Conservation (phyloP, 2,113 vertebrate genomes). For the Osmerus mordax region DNA sequence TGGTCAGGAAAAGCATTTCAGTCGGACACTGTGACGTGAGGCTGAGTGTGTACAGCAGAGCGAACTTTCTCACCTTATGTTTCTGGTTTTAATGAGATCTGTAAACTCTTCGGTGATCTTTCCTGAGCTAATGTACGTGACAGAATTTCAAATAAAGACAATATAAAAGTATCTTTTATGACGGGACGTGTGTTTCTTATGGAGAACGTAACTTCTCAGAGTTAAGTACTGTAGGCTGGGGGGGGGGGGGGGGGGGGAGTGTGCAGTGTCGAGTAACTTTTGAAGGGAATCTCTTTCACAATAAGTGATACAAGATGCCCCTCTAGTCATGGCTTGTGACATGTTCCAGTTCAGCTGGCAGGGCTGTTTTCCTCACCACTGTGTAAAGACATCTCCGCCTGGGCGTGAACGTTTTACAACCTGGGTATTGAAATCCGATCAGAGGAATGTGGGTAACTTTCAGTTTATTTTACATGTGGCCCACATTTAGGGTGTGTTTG, state of each 20-base stretch:
- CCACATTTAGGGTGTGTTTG: not conserved
- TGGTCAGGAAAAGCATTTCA: not conserved
- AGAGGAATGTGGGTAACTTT: not conserved
- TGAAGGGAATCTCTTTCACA: not conserved
- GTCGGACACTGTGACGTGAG: slow-evolving; percentile 18
- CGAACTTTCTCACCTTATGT: not conserved
- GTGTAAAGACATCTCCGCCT: not conserved
- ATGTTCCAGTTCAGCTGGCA: too few relatives aligned
- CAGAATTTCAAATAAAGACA: slow-evolving; percentile 57
- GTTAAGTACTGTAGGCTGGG: too few relatives aligned
- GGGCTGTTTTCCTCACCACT: too few relatives aligned
- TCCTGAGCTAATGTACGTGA: slow-evolving; percentile 7
- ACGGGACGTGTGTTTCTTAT: too few relatives aligned
- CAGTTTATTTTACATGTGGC: not conserved
- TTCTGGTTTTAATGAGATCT: slow-evolving; percentile 40
- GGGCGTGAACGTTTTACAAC: not conserved
- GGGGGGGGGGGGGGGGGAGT: too few relatives aligned
- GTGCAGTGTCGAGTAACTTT: not conserved
- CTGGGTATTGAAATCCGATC: not conserved
- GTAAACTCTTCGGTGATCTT: slow-evolving; percentile 14
- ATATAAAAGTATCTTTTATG: slow-evolving; percentile 16
- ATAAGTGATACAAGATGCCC: too few relatives aligned
- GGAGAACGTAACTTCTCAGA: too few relatives aligned
- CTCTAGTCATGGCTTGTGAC: too few relatives aligned
- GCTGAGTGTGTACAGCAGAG: not conserved